Conservation (phyloP, 2,888 invertebrate genomes). For the Euzetes globulus region DNA sequence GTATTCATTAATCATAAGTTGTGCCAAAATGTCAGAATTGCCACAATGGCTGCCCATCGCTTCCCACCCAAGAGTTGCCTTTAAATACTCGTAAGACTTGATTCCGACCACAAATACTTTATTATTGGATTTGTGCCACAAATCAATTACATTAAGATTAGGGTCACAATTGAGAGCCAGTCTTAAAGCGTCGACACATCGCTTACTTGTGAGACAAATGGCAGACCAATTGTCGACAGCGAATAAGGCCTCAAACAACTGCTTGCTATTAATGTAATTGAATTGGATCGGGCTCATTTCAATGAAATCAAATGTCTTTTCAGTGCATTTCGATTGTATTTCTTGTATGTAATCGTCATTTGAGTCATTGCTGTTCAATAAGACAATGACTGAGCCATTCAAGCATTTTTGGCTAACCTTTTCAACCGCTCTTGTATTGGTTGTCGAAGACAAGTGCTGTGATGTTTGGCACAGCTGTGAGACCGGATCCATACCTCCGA, state of each 20-base stretch:
- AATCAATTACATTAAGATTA: background rate
- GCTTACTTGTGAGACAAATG: conserved; percentile 20
- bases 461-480: background rate
- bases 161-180: background rate
- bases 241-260: background rate
- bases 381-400: background rate
- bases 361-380: conserved; percentile 11
- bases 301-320: background rate
- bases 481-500: background rate
- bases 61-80: background rate
- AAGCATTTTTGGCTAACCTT: background rate
- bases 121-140: background rate
- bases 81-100: conserved; percentile 4
- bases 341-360: background rate
- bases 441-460: background rate
- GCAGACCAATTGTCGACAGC: conserved; percentile 13
- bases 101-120: conserved; percentile 20
- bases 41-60: conserved; percentile 18
- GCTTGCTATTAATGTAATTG: conserved; percentile 17
- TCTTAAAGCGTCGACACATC: conserved; percentile 25
- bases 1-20: conserved; percentile 22
- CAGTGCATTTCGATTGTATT: background rate
- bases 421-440: background rate
- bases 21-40: conserved; percentile 20
- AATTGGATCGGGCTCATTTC: conserved; percentile 22